Base-by-base conservation (phyloP, 2,113 vertebrate species). In the Triplophysa dalaica region DNA sequence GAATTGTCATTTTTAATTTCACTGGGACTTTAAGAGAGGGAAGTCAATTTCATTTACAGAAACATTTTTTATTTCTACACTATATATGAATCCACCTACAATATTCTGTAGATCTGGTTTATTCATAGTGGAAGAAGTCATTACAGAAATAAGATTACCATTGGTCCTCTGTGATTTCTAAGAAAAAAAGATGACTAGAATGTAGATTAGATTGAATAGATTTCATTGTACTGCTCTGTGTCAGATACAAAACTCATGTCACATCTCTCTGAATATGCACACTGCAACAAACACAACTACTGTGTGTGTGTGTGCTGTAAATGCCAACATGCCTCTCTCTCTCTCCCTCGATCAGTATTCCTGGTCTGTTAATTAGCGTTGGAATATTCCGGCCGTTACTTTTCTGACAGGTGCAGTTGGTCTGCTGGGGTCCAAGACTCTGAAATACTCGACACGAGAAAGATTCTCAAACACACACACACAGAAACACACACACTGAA, bases 371-470 rank as follows among this genome's bases (percentile, higher is more conserved):
- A 99, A 98, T 99, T 98, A 97, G 95, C 92, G 92, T 94, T 91
- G 93, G 94, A 95, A 94, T 95, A 94, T 94, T 94, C 93, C 94
- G 92, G 94, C 74, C 67, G 93, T 95, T 95, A 94, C 94, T 94
- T 94, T 95, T 94, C 96, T 96, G 98, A 98, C 97, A 98, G 97
- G 97, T 98, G 97, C 96, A 94, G 94, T 94, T 94, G 95, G 95
- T 95, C 94, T 96, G 94, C 95, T 91, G 94, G 95, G 96, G 95
- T 98, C 95, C 95, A 91, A 88, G 73, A 77, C 82, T 80, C 70
- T 26, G 77, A 83, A 52, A 83, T 54, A 75, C 77, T 69, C 77
- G 52, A 72, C 70, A 72, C 7, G 6, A 72, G 70, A 70, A 70
- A 66, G 21, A 72, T 63, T 65, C 74, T 65, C 75, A 66, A 29